phyloP scores from a whole-genome alignment of 1,140 invertebrate genomes.

The Whitmania pigra region DNA sequence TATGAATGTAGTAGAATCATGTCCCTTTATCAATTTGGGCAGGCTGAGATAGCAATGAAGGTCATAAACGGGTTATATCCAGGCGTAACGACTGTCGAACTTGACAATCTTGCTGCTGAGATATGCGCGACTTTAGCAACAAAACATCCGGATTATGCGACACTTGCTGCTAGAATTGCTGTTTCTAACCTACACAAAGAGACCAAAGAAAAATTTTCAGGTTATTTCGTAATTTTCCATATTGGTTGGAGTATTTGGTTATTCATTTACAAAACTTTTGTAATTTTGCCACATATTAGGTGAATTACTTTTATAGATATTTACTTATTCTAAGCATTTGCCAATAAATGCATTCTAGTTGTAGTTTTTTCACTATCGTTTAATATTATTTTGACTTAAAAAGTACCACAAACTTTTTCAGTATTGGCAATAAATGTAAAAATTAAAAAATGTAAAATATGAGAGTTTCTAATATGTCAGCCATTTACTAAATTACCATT shows the following conservation, averaged over 20 bases:
- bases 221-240: constrained; percentile 27
- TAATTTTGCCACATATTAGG: too few species aligned
- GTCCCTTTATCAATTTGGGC: constrained; percentile 21
- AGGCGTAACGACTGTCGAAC: constrained; percentile 86
- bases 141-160: constrained; percentile 90
- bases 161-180: constrained; percentile 84
- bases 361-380: too few species aligned
- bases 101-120: constrained; percentile 94
- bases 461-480: too few species aligned
- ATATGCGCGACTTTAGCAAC: constrained; percentile 90
- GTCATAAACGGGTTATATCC: constrained; percentile 83
- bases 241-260: neutral
- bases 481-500: too few species aligned
- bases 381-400: too few species aligned
- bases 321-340: neutral
- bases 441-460: too few species aligned
- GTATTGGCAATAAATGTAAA: too few species aligned
- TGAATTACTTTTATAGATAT: neutral
- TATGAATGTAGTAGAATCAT: neutral
- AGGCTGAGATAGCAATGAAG: constrained; percentile 46
- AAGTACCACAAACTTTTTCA: too few species aligned
- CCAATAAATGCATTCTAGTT: too few species aligned
- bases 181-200: constrained; percentile 96
- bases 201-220: constrained; percentile 44
- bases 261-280: too few species aligned